These are phyloP conservation scores for Procavia capensis DNA, from an alignment of 2,113 vertebrate genomes.

Conservation along the genomic window DNA sequence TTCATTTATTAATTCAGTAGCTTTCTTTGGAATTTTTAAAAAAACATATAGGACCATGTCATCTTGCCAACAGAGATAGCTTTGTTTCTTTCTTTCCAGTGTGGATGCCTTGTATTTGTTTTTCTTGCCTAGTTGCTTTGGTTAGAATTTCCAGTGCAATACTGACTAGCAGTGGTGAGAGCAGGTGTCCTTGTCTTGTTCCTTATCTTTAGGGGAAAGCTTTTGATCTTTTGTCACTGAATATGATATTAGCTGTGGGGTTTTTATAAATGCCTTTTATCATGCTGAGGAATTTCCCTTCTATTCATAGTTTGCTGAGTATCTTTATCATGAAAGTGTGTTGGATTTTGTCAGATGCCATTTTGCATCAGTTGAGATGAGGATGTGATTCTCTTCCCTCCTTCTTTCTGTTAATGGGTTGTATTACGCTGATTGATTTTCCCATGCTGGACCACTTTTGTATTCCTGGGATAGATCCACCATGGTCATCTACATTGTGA, in stretches of 20 bases:
- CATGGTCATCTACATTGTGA: not conserved
- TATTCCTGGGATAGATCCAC: not conserved
- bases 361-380: not conserved
- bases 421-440: not conserved
- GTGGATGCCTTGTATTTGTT: too few species aligned
- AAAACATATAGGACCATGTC: not conserved
- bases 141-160: not conserved
- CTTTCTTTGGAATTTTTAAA: not conserved
- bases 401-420: not conserved
- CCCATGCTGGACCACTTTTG: not conserved
- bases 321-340: not conserved
- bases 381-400: too few species aligned
- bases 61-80: too few species aligned
- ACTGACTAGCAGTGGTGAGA: not conserved
- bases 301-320: not conserved
- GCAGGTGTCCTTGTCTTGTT: too few species aligned
- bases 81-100: too few species aligned
- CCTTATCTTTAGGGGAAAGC: not conserved
- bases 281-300: not conserved
- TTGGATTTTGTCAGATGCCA: not conserved
- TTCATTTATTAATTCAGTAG: not conserved
- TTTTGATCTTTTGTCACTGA: not conserved
- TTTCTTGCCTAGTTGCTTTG: not conserved
- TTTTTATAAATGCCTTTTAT: not conserved
- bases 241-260: not conserved